Evolutionary conservation across 2,113 vertebrate species (phyloP).

Genomic region (Halichoeres trimaculatus): DNA sequence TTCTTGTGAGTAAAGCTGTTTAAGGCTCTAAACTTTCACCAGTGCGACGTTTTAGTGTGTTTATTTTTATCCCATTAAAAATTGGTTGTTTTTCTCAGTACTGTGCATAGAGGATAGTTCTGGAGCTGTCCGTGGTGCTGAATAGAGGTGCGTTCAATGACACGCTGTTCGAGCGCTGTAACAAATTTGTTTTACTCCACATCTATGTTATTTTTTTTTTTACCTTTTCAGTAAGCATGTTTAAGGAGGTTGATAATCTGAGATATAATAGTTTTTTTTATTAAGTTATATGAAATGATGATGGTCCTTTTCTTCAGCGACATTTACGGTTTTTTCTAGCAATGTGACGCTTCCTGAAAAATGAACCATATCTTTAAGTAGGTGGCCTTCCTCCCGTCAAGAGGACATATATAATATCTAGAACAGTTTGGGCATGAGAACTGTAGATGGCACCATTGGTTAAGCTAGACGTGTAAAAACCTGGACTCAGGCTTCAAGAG

Average conservation of each 20-base stretch:
- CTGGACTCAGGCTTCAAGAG: neutral
- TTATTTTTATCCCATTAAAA: neutral
- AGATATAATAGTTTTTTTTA: neutral
- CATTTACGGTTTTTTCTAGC: neutral
- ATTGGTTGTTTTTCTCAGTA: neutral
- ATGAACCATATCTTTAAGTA: neutral
- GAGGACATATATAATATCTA: neutral
- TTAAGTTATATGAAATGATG: neutral
- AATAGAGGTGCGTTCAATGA: neutral
- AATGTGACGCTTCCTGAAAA: neutral
- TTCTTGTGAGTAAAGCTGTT: neutral
- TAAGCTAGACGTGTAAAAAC: slow-evolving; percentile 1
- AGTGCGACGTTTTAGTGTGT: neutral
- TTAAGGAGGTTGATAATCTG: neutral
- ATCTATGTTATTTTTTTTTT: neutral
- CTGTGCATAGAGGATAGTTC: fast-evolving
- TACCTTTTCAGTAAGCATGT: neutral
- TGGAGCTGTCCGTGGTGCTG: slow-evolving; percentile 79
- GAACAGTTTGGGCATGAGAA: slow-evolving; percentile 22
- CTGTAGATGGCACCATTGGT: slow-evolving; percentile 78
- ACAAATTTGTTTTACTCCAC: neutral
- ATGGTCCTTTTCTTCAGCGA: neutral
- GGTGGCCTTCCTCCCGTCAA: neutral
- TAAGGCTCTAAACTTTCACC: neutral
- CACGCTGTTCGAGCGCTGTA: neutral